A percentile compares a stretch with the other conserved stretches of the same genome.
Evolutionary conservation across 2,888 invertebrate genomes (phyloP).

Genomic region (Linyphia triangularis): DNA sequence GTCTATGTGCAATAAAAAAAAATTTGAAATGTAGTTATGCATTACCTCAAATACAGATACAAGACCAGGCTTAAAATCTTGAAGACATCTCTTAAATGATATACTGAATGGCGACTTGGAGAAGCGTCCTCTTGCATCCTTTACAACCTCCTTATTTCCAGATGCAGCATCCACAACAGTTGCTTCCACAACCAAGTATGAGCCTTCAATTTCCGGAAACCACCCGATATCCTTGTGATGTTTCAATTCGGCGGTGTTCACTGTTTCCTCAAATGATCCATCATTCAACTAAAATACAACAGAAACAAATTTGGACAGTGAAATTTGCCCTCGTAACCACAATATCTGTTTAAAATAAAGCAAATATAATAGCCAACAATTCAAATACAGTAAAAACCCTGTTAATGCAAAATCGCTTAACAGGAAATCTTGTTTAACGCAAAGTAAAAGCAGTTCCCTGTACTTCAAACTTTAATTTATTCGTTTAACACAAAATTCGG

Average conservation of each 20-base stretch:
- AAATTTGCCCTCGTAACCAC: too few relatives aligned
- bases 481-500: too few relatives aligned
- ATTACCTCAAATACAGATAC: slow-evolving; percentile 67
- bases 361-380: too few relatives aligned
- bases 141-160: slow-evolving; percentile 68
- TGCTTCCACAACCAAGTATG: slow-evolving; percentile 75
- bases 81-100: slow-evolving; percentile 60
- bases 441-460: too few relatives aligned
- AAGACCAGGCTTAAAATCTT: slow-evolving; percentile 74
- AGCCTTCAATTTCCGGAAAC: slow-evolving; percentile 62
- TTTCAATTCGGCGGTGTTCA: slow-evolving; percentile 25
- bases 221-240: slow-evolving; percentile 62
- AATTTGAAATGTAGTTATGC: too few relatives aligned
- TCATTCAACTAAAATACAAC: slow-evolving; percentile 27
- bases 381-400: background rate
- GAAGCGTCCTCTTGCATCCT: slow-evolving; percentile 53
- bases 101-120: slow-evolving; percentile 66
- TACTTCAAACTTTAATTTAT: too few relatives aligned
- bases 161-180: slow-evolving; percentile 75
- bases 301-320: too few relatives aligned
- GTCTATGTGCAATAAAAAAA: too few relatives aligned
- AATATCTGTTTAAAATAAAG: too few relatives aligned
- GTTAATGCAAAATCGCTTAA: too few relatives aligned
- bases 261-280: background rate
- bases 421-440: too few relatives aligned